Base-by-base conservation (phyloP, 2,797 vertebrate genomes). In the Arnoldichthys spilopterus region DNA sequence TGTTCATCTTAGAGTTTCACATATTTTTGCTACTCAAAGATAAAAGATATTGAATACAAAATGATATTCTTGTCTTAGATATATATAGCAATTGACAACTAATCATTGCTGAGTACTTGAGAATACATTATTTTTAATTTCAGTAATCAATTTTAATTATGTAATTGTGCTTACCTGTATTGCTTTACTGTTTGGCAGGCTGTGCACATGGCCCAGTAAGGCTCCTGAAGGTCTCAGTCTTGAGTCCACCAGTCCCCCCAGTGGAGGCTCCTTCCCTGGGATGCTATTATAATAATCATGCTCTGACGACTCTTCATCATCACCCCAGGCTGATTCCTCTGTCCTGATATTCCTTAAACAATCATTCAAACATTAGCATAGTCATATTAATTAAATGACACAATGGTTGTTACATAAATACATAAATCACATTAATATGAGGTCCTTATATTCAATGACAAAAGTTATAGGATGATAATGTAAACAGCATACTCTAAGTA, bases 241-340 rank as follows among this genome's bases (percentile, higher is more conserved):
- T n/a, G 95, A 96, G 87, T 99, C 97, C 73, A 98, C 92, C 45
- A 99, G 80, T 0, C 97, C 97, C 0, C 98, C 97, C 0, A 85
- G 90, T 0, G 97, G 98, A 0, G 98, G 98, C 90, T 97, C 95
- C 86, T 99, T 99, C n/a, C 98, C 98, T 0, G 97, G 98, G 85
- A 98, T 96, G 87, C 97, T 98, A 92, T 99, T 99, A 90, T 99
- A 99, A 87, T 99, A 99, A 80, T 95, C 89, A 0, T 97, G 97
- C 15, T 96, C 96, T 0, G 88, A 85, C 0, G 86, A 45, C 34
- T 97, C 96, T 0, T 97, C 96, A 0, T 95, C 93, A 0, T 96
- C 96, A 1, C 92, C 96, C 97, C 96, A 98, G 2, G 92, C 85
- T 0, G 92, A 91, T 37, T 97, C 96, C 56, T 98, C 97, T 0